Conservation (phyloP, 2,113 vertebrate genomes). For the Numida meleagris region DNA sequence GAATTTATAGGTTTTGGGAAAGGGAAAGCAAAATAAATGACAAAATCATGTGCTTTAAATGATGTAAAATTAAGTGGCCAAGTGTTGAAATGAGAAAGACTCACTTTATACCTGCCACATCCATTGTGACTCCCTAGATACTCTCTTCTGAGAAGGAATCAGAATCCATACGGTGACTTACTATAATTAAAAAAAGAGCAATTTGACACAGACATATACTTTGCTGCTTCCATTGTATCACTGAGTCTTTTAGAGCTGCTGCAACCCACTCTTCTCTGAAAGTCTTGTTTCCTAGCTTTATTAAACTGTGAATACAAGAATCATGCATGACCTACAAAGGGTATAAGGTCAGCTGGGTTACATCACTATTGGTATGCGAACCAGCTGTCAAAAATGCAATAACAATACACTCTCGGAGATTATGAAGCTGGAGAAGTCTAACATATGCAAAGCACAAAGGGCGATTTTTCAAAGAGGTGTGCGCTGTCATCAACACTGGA, state of each 20-base stretch:
- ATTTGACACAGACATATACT: neutral
- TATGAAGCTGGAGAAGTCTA: slow-evolving; percentile 6
- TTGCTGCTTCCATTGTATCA: neutral
- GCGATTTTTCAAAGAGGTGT: slow-evolving; percentile 51
- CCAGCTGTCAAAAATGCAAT: slow-evolving; percentile 70
- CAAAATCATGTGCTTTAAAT: neutral
- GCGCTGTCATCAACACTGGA: neutral
- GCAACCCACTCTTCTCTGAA: neutral
- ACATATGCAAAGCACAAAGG: slow-evolving; percentile 15
- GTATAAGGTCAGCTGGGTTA: slow-evolving; percentile 60
- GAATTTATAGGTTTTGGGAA: neutral
- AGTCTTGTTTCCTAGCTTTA: slow-evolving; percentile 40
- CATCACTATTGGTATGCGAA: slow-evolving; percentile 56
- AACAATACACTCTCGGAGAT: slow-evolving; percentile 26
- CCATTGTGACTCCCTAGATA: neutral
- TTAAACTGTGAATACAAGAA: slow-evolving; percentile 56
- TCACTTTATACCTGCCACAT: neutral
- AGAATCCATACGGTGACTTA: neutral
- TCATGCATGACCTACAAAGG: slow-evolving; percentile 63
- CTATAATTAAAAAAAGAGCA: neutral
- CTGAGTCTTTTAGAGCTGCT: neutral
- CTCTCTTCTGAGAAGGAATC: neutral
- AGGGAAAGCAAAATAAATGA: neutral
- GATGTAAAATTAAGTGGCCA: neutral
- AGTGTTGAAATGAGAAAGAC: neutral